Percentiles rank a stretch among this genome's conserved stretches.
Evolutionary conservation across 2,888 invertebrate species (phyloP).

Genomic region (Calliphora vomitoria): DNA sequence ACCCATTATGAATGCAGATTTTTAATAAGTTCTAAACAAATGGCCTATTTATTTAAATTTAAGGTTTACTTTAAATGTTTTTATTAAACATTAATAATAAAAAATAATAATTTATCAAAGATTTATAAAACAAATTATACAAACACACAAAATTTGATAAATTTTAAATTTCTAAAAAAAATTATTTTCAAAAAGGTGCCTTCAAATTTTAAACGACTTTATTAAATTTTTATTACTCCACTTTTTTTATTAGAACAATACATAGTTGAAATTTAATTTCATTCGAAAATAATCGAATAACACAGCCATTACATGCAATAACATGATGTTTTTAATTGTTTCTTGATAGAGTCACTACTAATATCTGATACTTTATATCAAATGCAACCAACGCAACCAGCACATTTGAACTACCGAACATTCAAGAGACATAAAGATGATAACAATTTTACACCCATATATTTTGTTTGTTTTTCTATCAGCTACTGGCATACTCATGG

Average conservation of each 20-base stretch:
- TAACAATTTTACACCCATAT: conserved; percentile 53
- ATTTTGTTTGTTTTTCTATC: conserved; percentile 35
- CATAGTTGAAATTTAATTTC: neutral
- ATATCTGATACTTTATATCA: conserved; percentile 2
- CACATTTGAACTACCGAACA: conserved; percentile 5
- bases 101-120: too few species aligned
- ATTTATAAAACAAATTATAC: too few species aligned
- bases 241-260: neutral
- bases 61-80: too few species aligned
- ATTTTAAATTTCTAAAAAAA: too few species aligned
- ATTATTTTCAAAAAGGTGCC: too few species aligned
- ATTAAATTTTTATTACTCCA: conserved; percentile 32
- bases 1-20: too few species aligned
- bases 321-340: conserved; percentile 31
- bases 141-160: too few species aligned
- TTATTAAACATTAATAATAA: too few species aligned
- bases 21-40: too few species aligned
- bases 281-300: conserved; percentile 1
- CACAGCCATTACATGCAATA: conserved; percentile 32
- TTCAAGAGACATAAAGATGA: conserved; percentile 2
- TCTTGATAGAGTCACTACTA: conserved; percentile 6
- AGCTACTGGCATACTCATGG: conserved; percentile 27
- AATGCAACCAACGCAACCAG: conserved; percentile 17
- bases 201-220: conserved; percentile 15
- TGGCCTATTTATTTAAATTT: too few species aligned